Evolutionary conservation across 2,888 invertebrate species (phyloP).

Genomic region (Plusia festucae): DNA sequence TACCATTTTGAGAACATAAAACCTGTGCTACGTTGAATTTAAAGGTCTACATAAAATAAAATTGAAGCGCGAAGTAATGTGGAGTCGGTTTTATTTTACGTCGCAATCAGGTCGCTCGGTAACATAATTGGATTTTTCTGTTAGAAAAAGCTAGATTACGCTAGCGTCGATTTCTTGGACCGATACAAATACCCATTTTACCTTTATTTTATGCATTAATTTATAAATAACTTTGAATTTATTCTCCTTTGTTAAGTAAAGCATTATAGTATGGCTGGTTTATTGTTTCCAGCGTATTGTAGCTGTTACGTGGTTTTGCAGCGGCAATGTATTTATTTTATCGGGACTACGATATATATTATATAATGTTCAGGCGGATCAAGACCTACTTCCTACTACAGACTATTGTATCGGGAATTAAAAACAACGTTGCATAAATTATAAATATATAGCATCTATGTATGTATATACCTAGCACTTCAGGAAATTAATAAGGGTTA

Average conservation of each 20-base stretch:
- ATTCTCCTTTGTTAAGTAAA: neutral
- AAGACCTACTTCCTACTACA: no score
- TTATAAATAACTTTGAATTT: neutral
- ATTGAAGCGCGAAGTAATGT: constrained; percentile 27
- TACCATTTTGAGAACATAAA: constrained; percentile 32
- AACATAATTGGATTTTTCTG: constrained; percentile 33
- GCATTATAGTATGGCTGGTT: neutral
- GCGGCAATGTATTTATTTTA: neutral
- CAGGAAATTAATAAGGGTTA: neutral
- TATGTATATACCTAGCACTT: no score
- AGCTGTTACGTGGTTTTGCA: neutral
- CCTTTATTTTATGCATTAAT: constrained; percentile 16
- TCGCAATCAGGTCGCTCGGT: constrained; percentile 22
- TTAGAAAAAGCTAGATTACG: constrained; percentile 31
- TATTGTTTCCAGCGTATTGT: neutral
- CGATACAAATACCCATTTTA: constrained; percentile 23
- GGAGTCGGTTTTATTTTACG: constrained; percentile 39
- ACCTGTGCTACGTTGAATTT: constrained; percentile 24
- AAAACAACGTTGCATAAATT: no score
- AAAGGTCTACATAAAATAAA: constrained; percentile 39
- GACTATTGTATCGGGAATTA: no score
- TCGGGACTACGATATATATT: neutral
- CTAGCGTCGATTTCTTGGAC: constrained; percentile 6
- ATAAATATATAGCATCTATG: no score
- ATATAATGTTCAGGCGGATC: neutral